A percentile compares a stretch with the other conserved stretches of the same genome.
Conservation (phyloP, 2,888 invertebrate species). For the Conops quadrifasciatus region DNA sequence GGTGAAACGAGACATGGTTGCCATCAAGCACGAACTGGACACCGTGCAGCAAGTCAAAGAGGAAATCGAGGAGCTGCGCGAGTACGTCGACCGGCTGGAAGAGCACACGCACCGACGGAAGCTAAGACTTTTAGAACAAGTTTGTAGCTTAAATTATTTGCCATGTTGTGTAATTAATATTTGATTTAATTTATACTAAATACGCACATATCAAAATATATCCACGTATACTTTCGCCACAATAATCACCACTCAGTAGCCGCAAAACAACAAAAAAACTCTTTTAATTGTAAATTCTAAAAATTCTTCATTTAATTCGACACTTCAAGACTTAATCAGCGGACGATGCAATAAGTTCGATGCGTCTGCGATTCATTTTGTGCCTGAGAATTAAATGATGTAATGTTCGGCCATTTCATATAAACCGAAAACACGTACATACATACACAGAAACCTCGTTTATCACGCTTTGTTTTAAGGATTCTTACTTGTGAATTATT, state of each 20-base stretch:
- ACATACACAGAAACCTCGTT: too few relatives aligned
- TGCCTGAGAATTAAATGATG: too few relatives aligned
- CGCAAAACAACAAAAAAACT: conserved; percentile 32
- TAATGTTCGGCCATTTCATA: too few relatives aligned
- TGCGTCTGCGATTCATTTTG: too few relatives aligned
- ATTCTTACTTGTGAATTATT: too few relatives aligned
- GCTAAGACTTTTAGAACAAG: conserved; percentile 91
- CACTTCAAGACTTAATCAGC: too few relatives aligned
- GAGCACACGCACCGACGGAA: conserved; percentile 91
- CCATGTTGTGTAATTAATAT: conserved; percentile 65
- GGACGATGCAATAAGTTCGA: too few relatives aligned
- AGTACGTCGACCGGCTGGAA: conserved; percentile 91
- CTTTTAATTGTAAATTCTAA: neutral
- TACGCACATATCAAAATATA: conserved; percentile 23
- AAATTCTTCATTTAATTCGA: too few relatives aligned
- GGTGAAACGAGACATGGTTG: conserved; percentile 94
- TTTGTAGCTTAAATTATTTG: conserved; percentile 68
- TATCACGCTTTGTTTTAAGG: too few relatives aligned
- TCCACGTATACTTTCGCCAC: neutral
- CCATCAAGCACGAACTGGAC: conserved; percentile 92
- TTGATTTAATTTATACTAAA: conserved; percentile 32
- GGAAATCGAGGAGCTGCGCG: conserved; percentile 90
- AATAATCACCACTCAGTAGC: conserved; percentile 43
- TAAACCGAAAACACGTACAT: too few relatives aligned
- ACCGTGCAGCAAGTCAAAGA: conserved; percentile 95